A percentile compares a stretch with the other conserved stretches of the same genome.
phyloP scores from a whole-genome alignment of 92 coral and sea anemone genomes.

The Epizoanthus ramosus region DNA sequence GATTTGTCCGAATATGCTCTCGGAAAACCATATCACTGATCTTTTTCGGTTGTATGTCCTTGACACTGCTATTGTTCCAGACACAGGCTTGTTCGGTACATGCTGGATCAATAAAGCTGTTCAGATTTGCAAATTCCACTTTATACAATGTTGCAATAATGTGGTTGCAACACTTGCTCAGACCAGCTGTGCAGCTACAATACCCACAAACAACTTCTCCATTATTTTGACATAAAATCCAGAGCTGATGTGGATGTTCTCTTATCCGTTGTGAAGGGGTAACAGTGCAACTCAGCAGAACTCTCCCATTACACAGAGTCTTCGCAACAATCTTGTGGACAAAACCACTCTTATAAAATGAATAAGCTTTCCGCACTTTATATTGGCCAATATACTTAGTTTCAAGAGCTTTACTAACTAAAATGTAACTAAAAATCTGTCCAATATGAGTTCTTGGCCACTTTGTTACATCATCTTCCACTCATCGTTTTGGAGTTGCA shows the following conservation, averaged over 20 bases:
- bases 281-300: constrained; percentile 37
- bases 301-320: constrained; percentile 19
- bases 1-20: constrained; percentile 25
- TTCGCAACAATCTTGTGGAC: constrained; percentile 42
- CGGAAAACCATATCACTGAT: constrained; percentile 35
- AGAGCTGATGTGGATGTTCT: constrained; percentile 29
- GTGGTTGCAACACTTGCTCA: constrained; percentile 49
- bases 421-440: constrained; percentile 44
- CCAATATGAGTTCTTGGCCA: constrained; percentile 43
- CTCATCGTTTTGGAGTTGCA: constrained; percentile 19
- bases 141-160: constrained; percentile 43
- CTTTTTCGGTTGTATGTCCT: constrained; percentile 42
- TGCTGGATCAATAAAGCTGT: constrained; percentile 30
- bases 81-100: constrained; percentile 36
- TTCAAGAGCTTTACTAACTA: constrained; percentile 46
- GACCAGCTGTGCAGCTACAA: constrained; percentile 45
- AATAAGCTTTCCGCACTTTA: constrained; percentile 51
- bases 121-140: constrained; percentile 35
- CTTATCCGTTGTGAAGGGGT: constrained; percentile 51
- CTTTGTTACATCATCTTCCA: constrained; percentile 35
- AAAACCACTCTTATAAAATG: constrained; percentile 63
- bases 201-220: constrained; percentile 41
- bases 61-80: constrained; percentile 33
- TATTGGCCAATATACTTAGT: constrained; percentile 50
- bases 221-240: constrained; percentile 7